phyloP scores from a whole-genome alignment of 2,113 vertebrate species.

The Cariama cristata region DNA sequence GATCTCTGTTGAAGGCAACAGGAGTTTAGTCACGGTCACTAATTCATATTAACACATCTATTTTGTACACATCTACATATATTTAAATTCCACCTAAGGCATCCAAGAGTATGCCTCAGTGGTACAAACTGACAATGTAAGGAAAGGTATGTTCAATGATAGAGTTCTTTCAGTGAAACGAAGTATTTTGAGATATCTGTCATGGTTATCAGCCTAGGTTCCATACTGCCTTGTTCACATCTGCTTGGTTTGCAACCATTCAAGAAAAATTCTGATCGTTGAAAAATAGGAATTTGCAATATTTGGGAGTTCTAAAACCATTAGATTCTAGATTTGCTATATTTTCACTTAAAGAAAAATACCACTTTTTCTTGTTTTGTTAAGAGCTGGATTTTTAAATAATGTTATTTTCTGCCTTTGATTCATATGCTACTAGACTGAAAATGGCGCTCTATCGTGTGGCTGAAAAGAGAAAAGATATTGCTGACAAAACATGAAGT shows the following conservation, averaged over 20 bases:
- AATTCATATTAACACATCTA: neutral
- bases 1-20: neutral
- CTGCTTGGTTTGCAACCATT: neutral
- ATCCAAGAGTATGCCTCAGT: neutral
- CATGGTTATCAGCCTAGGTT: neutral
- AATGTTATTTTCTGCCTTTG: neutral
- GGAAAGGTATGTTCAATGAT: neutral
- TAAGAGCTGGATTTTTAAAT: neutral
- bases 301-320: neutral
- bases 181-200: neutral
- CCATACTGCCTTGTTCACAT: neutral
- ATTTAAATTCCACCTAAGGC: neutral
- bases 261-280: neutral
- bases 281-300: neutral
- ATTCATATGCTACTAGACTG: neutral
- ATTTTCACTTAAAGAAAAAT: neutral
- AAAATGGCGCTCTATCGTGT: neutral
- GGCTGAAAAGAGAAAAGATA: neutral
- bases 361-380: neutral
- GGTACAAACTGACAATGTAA: neutral
- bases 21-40: neutral
- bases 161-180: neutral
- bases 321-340: neutral
- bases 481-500: neutral
- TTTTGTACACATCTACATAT: accelerated